Base-by-base conservation (phyloP, 1,140 invertebrate species). In the Diprion similis region DNA sequence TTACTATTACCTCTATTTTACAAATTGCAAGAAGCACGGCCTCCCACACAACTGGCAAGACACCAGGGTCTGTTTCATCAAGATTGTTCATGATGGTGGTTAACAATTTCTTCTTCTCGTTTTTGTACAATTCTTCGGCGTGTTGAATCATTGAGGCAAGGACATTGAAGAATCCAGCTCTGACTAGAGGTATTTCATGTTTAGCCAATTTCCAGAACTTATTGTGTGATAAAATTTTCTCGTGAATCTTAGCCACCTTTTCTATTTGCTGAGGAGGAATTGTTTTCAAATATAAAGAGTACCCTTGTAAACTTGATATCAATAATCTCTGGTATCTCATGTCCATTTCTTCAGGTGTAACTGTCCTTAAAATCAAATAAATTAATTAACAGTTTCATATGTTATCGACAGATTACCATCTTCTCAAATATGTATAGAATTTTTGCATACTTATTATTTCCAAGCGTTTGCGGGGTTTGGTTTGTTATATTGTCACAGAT, bases 201-300 rank as follows among this genome's bases (percentile, higher is more conserved):
- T 91, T 92, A 10, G 87, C 82, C 51, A 92, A 89, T 80, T 93
- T 94, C 94, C 94, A 96, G 85, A 95, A 95, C 80, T 92, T 94
- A 45, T 84, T 81, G 81, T 90, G 90, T 13, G 86, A 85, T 45
- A 94, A 81, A 51, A 93, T 89, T 71, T 89, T 87, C 1, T 80
- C 78, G 77, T 92, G 90, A 64, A 87, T 81, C 4, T 90, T 85
- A 8, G 80, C 68, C 0, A 86, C 89, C 76, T 89, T 89, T 45
- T 90, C 81, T 45, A 92, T 86, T 78, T 91, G 86, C 13, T 88
- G 81, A 18, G 74, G 19, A 15, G 89, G 80, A 66, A 92, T 81
- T 78, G 89, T 88, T 65, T 90, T 88, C 45, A 93, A 79, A 78
- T 93, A 92, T 66, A 91, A 89, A 1, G 89, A 88, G 72, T 95